Evolutionary conservation across 2,113 vertebrate genomes (phyloP), one percentile per base, ranked within the genome.

Genomic region (Prunella fulvescens): DNA sequence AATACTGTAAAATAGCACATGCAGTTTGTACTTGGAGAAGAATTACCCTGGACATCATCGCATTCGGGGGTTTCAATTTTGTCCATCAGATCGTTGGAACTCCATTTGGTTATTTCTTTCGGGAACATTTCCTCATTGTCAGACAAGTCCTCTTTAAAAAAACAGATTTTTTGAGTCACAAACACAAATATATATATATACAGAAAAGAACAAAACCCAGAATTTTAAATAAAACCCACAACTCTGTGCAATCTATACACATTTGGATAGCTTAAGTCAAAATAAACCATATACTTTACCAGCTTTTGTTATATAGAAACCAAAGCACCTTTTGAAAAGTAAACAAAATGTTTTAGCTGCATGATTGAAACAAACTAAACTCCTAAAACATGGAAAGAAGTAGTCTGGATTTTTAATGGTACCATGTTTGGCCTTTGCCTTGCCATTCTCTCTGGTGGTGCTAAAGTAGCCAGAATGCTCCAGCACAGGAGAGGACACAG

Each of bases 101-200:
- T 99, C 99, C 99, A 99, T 91, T 99, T 99, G 86, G 98, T 96
- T 90, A 99, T 99, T 96, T 99, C 99, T 96, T 99, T 98, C 22
- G 99, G 98, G 95, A 99, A 98, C 79, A 98, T 97, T 60, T 99
- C 99, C 96, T 99, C 99, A 3, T 97, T 96, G 81, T 99, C 99
- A 8, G 99, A 99, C 80, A 99, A 94, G 97, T 99, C 99, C 98
- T 99, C 99, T 99, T 98, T 40, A 93, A 78, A 95, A 95, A 93
- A 74, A 51, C 20, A 93, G 29, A 88, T 69, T 80, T 87, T 91
- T 95, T 45, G 42, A 93, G n/a, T n/a, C n/a, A n/a, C n/a, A n/a
- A n/a, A n/a, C n/a, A n/a, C n/a, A n/a, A n/a, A n/a, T n/a, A n/a
- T n/a, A n/a, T 33, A 82, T 1, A 1, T 15, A 54, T 3, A 71